These are phyloP conservation scores for Noturus placidus DNA, from an alignment of 2,113 vertebrate species.

Conservation along the genomic window DNA sequence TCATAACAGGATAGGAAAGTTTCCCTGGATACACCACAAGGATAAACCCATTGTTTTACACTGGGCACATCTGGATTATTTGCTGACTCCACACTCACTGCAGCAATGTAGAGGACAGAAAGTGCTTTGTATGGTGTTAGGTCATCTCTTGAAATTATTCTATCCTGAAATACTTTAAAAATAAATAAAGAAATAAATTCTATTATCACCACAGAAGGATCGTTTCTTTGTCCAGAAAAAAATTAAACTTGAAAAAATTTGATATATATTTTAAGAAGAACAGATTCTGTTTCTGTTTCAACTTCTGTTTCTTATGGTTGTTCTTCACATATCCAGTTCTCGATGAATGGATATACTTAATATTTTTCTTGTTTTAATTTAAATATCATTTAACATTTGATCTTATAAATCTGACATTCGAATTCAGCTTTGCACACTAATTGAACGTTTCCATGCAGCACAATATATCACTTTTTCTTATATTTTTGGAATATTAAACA, in stretches of 20 bases:
- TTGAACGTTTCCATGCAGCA: not conserved
- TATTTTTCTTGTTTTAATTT: not conserved
- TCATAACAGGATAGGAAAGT: conserved; percentile 41
- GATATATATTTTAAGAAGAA: not conserved
- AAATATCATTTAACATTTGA: not conserved
- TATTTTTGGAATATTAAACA: not conserved
- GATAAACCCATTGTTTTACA: conserved; percentile 48
- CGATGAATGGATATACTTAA: not conserved
- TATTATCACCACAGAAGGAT: not conserved
- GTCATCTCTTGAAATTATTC: conserved; percentile 13
- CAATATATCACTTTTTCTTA: not conserved
- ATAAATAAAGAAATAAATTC: too few relatives aligned
- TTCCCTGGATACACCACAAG: conserved; percentile 39
- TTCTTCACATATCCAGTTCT: not conserved
- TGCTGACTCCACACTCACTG: conserved; percentile 38
- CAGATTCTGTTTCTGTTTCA: not conserved
- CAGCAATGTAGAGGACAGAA: conserved; percentile 28
- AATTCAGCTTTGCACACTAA: not conserved
- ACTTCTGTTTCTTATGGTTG: not conserved
- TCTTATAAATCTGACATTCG: not conserved
- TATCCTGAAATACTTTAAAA: not conserved
- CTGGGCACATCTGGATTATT: conserved; percentile 39
- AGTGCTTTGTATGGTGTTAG: conserved; percentile 17
- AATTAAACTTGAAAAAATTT: not conserved
- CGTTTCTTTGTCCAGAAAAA: not conserved